Conservation (phyloP, 1,140 invertebrate species). For the Aleiodes sp. region DNA sequence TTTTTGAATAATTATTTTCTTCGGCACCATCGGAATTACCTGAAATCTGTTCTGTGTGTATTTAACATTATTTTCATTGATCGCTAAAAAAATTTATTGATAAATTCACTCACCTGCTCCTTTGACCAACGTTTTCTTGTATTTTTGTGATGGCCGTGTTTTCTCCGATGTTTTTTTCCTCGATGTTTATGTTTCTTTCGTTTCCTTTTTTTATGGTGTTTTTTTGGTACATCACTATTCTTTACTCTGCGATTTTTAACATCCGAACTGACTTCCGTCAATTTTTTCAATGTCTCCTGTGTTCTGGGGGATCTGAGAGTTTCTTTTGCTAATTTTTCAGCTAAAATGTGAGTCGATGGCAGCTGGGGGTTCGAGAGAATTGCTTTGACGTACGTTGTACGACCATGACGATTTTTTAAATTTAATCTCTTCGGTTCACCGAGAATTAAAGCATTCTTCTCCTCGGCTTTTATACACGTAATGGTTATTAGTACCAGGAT, state of each 20-base stretch:
- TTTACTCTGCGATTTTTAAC: background rate
- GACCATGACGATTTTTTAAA: slow-evolving; percentile 8
- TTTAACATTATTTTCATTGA: background rate
- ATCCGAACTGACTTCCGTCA: slow-evolving; percentile 27
- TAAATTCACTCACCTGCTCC: background rate
- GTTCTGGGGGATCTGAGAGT: slow-evolving; percentile 41
- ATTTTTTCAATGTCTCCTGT: slow-evolving; percentile 44
- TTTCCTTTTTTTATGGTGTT: slow-evolving; percentile 28
- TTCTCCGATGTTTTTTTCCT: background rate
- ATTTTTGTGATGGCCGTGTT: background rate
- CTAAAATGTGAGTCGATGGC: slow-evolving; percentile 26
- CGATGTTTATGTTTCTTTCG: slow-evolving; percentile 27
- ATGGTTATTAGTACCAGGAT: background rate
- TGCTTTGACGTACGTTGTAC: slow-evolving; percentile 30
- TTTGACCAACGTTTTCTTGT: background rate
- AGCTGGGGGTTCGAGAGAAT: slow-evolving; percentile 23
- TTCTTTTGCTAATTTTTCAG: slow-evolving; percentile 45
- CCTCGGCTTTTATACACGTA: background rate
- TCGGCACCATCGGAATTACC: background rate
- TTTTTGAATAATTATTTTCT: background rate
- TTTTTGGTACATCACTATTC: slow-evolving; percentile 2
- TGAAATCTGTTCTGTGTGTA: slow-evolving; percentile 6
- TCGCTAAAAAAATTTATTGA: no score
- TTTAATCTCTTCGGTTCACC: background rate
- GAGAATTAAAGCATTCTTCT: background rate